phyloP scores from a whole-genome alignment of 2,888 invertebrate species.

The Ptilodon capucinus region DNA sequence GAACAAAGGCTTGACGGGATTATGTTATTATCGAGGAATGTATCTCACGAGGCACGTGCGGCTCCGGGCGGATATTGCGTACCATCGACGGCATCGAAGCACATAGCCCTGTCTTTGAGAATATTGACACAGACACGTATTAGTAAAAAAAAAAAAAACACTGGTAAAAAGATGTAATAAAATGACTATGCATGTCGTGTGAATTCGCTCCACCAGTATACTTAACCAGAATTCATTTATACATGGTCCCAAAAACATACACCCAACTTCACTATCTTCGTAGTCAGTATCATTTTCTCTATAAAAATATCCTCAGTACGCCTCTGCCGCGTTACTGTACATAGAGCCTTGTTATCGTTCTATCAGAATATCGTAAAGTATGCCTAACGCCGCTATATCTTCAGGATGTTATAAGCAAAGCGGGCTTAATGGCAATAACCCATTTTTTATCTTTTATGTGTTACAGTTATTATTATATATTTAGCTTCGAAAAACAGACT shows the following conservation, averaged over 20 bases:
- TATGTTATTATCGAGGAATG: neutral
- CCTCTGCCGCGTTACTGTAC: neutral
- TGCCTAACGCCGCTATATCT: neutral
- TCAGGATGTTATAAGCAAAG: neutral
- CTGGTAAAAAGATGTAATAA: no score
- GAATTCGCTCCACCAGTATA: no score
- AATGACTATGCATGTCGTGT: no score
- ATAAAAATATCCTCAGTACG: neutral
- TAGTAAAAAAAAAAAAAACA: neutral
- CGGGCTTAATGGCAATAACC: neutral
- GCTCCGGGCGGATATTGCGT: neutral
- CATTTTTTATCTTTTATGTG: no score
- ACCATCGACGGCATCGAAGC: neutral
- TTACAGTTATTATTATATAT: no score
- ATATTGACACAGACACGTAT: neutral
- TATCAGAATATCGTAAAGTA: neutral
- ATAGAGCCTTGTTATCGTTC: neutral
- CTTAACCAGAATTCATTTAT: no score
- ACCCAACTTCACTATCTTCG: neutral
- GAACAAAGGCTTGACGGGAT: neutral
- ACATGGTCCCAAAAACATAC: no score
- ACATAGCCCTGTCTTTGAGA: neutral
- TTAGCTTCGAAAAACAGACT: neutral
- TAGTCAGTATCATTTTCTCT: neutral
- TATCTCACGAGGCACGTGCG: neutral